Percentiles rank a stretch among this genome's conserved stretches.
phyloP scores from a whole-genome alignment of 2,888 invertebrate genomes.

The Drosophila crucigera region DNA sequence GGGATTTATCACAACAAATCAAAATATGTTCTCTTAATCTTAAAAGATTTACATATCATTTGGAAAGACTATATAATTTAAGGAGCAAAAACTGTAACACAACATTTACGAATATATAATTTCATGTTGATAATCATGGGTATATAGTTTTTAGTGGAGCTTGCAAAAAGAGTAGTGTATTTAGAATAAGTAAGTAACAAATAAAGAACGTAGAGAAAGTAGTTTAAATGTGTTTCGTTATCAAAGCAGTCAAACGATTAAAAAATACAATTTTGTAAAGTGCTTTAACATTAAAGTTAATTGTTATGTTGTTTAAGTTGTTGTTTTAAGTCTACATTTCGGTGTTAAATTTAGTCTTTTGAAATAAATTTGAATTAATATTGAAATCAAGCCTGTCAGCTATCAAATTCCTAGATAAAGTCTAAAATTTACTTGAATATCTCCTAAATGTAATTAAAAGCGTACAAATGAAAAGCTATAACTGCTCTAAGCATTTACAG shows the following conservation, averaged over 20 bases:
- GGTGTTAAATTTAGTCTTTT: constrained; percentile 7
- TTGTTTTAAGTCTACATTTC: neutral
- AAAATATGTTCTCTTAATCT: too few relatives aligned
- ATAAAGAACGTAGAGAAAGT: constrained; percentile 9
- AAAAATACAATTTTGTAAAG: neutral
- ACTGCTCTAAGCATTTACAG: too few relatives aligned
- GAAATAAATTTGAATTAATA: neutral
- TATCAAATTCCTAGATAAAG: neutral
- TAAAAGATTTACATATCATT: neutral
- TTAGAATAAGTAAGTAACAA: neutral
- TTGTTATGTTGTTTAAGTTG: constrained; percentile 6
- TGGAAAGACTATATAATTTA: constrained; percentile 27
- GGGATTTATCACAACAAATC: neutral
- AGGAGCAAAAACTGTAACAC: constrained; percentile 30
- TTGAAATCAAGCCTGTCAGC: neutral
- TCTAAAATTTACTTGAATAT: neutral
- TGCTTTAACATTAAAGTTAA: constrained; percentile 6
- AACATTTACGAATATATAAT: constrained; percentile 45
- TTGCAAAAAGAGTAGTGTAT: constrained; percentile 31
- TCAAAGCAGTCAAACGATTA: constrained; percentile 28
- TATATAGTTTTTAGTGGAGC: constrained; percentile 17
- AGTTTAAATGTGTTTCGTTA: constrained; percentile 5
- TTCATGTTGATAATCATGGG: constrained; percentile 13
- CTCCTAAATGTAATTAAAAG: neutral
- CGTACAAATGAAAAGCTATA: neutral